A percentile compares a stretch with the other conserved stretches of the same genome.
Evolutionary conservation across 2,113 vertebrate species (phyloP).

Genomic region (Chlorodrepanis virens): DNA sequence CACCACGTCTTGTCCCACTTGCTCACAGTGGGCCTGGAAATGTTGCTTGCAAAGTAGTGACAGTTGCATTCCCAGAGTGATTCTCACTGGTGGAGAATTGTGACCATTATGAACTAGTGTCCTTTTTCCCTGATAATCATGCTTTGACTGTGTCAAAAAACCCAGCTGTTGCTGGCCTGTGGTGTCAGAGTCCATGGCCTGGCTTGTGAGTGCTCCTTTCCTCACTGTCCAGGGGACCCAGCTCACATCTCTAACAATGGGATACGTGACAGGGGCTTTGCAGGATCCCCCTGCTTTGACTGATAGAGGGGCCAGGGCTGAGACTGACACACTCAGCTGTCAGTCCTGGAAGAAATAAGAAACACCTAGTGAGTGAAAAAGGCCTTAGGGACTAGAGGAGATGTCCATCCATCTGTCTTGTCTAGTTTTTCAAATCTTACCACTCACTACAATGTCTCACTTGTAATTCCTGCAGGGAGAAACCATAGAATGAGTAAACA

Average conservation of each 20-base stretch:
- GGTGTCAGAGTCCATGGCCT: not conserved
- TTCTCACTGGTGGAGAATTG: not conserved
- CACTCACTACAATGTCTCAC: not conserved
- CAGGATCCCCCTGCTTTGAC: not conserved
- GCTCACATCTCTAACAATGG: accelerated
- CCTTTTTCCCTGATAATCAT: not conserved
- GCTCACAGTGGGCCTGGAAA: not conserved
- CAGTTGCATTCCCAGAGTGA: not conserved
- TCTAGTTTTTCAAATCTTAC: not conserved
- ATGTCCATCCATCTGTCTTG: not conserved
- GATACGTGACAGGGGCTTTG: not conserved
- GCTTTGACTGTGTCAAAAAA: not conserved
- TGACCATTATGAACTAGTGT: not conserved
- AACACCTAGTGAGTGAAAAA: not conserved
- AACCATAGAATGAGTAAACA: not conserved
- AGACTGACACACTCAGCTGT: not conserved
- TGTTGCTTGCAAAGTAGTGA: not conserved
- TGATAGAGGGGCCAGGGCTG: not conserved
- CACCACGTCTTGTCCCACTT: not conserved
- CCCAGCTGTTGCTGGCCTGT: not conserved
- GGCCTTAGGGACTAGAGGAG: not conserved
- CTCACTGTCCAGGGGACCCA: accelerated
- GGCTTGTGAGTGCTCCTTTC: not conserved
- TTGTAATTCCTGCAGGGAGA: not conserved
- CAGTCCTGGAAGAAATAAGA: not conserved